Percentiles rank a stretch among this genome's conserved stretches.
These are phyloP conservation scores for Aromia moschata DNA, from an alignment of 2,888 invertebrate species.

Conservation along the genomic window DNA sequence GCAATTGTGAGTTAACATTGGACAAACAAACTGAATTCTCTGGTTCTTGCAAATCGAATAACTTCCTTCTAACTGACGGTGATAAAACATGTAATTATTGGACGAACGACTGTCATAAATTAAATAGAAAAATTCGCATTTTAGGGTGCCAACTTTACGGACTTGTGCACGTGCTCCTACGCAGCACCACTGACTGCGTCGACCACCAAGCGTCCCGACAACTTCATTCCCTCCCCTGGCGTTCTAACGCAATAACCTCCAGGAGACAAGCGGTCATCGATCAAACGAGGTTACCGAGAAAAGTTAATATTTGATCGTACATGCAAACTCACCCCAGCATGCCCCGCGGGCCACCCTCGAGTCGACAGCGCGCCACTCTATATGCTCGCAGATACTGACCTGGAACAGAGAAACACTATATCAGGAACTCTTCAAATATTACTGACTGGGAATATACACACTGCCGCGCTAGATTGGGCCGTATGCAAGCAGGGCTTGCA, in stretches of 20 bases:
- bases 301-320: slow-evolving; percentile 48
- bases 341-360: slow-evolving; percentile 24
- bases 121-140: too few species aligned
- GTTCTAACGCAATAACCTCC: slow-evolving; percentile 30
- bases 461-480: background rate
- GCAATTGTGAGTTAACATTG: too few species aligned
- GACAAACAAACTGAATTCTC: too few species aligned
- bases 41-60: too few species aligned
- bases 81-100: too few species aligned
- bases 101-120: too few species aligned
- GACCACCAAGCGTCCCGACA: background rate
- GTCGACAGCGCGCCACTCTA: slow-evolving; percentile 4
- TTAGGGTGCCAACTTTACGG: too few species aligned
- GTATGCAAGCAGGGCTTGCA: background rate
- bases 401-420: slow-evolving; percentile 40
- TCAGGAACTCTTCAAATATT: slow-evolving; percentile 39
- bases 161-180: too few species aligned
- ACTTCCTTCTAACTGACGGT: too few species aligned
- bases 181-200: too few species aligned
- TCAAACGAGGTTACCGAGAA: slow-evolving; percentile 40
- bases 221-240: slow-evolving; percentile 6
- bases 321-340: slow-evolving; percentile 42
- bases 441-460: slow-evolving; percentile 15
- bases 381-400: slow-evolving; percentile 40
- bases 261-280: slow-evolving; percentile 38